Conservation (phyloP, 2,888 invertebrate genomes). For the Chelonus formosanus region DNA sequence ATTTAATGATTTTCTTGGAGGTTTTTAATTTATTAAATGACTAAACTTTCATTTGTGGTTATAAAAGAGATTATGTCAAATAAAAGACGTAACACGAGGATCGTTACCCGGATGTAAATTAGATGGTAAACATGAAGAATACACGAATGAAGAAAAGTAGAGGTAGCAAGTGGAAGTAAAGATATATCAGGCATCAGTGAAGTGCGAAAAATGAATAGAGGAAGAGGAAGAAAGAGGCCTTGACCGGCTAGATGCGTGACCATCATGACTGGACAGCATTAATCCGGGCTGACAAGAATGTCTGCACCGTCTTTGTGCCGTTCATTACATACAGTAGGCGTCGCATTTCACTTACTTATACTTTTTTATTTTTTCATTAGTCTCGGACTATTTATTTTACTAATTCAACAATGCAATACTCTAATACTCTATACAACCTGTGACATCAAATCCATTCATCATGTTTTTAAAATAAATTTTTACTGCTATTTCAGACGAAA, state of each 20-base stretch:
- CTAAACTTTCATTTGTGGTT: constrained; percentile 5
- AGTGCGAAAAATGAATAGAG: constrained; percentile 31
- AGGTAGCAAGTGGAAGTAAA: constrained; percentile 24
- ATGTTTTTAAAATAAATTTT: too few relatives aligned
- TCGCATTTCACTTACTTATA: not conserved
- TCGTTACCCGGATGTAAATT: constrained; percentile 32
- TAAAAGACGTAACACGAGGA: constrained; percentile 10
- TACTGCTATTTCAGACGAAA: too few relatives aligned
- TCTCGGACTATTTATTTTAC: constrained; percentile 4
- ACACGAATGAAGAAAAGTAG: constrained; percentile 4
- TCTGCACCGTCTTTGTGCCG: constrained; percentile 36
- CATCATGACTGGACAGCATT: constrained; percentile 48
- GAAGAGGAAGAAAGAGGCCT: constrained; percentile 44
- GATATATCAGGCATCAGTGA: constrained; percentile 18
- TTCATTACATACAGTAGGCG: constrained; percentile 23
- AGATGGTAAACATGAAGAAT: constrained; percentile 20
- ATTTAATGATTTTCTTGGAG: not conserved
- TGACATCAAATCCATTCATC: too few relatives aligned
- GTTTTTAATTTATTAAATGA: not conserved
- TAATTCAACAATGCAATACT: too few relatives aligned
- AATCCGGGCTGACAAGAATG: constrained; percentile 56
- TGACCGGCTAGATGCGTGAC: constrained; percentile 52
- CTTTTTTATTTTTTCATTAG: not conserved
- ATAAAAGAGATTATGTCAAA: not conserved
- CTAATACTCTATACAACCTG: too few relatives aligned